Evolutionary conservation across 1,140 invertebrate genomes (phyloP), one percentile per base, ranked within the genome.

Genomic region (Diprion similis): DNA sequence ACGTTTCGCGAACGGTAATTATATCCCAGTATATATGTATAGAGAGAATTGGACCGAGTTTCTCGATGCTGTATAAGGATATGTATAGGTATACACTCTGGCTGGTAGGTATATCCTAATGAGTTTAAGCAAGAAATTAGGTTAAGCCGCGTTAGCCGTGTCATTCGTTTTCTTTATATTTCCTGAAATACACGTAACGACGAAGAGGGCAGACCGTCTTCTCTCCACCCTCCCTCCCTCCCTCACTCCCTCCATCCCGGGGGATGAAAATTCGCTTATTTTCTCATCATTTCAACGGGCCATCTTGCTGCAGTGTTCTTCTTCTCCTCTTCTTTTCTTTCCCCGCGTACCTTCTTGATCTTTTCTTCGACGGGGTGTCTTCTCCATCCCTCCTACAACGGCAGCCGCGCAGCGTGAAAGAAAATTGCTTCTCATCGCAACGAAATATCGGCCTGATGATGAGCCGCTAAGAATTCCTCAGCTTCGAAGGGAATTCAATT

Each of bases 401-500:
- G 24, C 24, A 37, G 24, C 24, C 24, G 24, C 24, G 24, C 24
- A 37, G 24, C 24, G 1, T 9, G 51, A 83, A 86, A 85, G 85
- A 87, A 88, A 88, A 88, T 88, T 87, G 86, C 82, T 86, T 87
- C 84, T 85, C 83, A 77, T 86, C 77, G 80, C 82, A 82, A 86
- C 79, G 75, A 79, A 87, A 88, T 87, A 88, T 87, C 83, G 76
- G 79, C 77, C 80, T 87, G n/a, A 17, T 59, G 85, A 87, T 85
- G 83, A 87, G 81, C 80, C 75, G 78, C 24, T 37, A 37, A 37
- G 24, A 37, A 37, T 37, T 37, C 24, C 24, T 37, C 6, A 37
- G 24, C 24, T 37, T 37, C 24, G 24, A 37, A 37, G 24, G 24
- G 24, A 37, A 37, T 37, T 37, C 24, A 37, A 37, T 37, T 37